Percentiles rank a stretch among this genome's conserved stretches.
Evolutionary conservation across 2,888 invertebrate species (phyloP).

Genomic region (Leptopterna dolabrata): DNA sequence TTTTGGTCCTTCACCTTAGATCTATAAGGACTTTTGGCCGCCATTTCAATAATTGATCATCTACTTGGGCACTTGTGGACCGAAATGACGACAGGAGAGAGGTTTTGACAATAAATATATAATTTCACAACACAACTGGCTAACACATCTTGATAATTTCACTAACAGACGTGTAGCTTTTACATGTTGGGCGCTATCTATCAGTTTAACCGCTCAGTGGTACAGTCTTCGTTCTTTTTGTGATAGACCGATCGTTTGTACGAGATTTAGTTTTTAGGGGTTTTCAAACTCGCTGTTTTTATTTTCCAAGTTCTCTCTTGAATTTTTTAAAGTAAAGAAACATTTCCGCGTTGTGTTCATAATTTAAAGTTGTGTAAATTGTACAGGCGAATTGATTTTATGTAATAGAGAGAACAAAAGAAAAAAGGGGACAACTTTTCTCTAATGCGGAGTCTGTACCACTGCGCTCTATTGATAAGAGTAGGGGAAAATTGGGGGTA

Average conservation of each 20-base stretch:
- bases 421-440: not conserved
- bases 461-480: slow-evolving; percentile 11
- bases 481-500: slow-evolving; percentile 3
- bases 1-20: too few relatives aligned
- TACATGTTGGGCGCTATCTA: not conserved
- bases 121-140: not conserved
- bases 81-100: not conserved
- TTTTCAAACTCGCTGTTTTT: slow-evolving; percentile 28
- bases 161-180: not conserved
- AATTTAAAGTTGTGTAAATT: slow-evolving; percentile 34
- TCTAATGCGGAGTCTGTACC: slow-evolving; percentile 30
- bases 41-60: not conserved
- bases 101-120: not conserved
- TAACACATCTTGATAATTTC: not conserved
- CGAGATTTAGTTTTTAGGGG: slow-evolving; percentile 15
- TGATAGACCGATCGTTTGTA: slow-evolving; percentile 46
- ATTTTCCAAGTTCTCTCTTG: slow-evolving; percentile 32
- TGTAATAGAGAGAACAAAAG: not conserved
- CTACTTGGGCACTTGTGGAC: not conserved
- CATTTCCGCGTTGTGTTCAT: slow-evolving; percentile 49
- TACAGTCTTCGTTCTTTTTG: slow-evolving; percentile 45
- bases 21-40: not conserved
- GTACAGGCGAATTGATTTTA: not conserved
- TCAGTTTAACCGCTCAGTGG: slow-evolving; percentile 33
- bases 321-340: not conserved